Evolutionary conservation across 2,888 invertebrate genomes (phyloP), one percentile per base, ranked within the genome.

Genomic region (Nesidiocoris tenuis): DNA sequence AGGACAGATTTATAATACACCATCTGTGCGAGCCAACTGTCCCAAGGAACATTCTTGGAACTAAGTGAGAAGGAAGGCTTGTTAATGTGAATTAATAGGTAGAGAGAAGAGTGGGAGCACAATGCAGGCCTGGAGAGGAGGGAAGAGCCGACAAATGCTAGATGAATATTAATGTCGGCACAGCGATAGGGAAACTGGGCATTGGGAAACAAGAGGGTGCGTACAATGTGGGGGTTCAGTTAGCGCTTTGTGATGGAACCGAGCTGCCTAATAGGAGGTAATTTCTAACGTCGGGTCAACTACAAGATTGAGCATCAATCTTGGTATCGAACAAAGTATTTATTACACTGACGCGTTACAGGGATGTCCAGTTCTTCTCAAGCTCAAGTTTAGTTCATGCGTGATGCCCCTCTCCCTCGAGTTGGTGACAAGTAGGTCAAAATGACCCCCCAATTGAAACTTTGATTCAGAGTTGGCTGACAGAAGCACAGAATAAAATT

Each of bases 231-330:
- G 0, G 61, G 25, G 61, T 19, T 39, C 24, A 21, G 25, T 59
- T 22, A 59, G n/a, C 17, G 23, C 18, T n/a, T 61, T 18, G 64
- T 39, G 59, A 55, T 16, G 23, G 74, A n/a, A n/a, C n/a, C n/a
- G n/a, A n/a, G n/a, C n/a, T n/a, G n/a, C 74, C 22, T 74, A 74
- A 74, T 64, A 74, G 63, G 55, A 74, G 74, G 55, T 74, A 64
- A 74, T 74, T 74, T 64, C 74, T 74, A 71, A 71, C 71, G 74
- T 54, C 74, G 25, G 70, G 70, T 70, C 70, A 61, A 68, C 67
- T 68, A n/a, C 18, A 68, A 57, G 70, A 70, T 59, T 25, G 25
- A 24, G 25, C 70, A 61, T 70, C 24, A 70, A 70, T 70, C 70
- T 70, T 70, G 70, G 61, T 70, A 56, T n/a, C n/a, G n/a, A n/a